Base-by-base conservation (phyloP, 2,888 invertebrate genomes). In the Diogma glabrata region DNA sequence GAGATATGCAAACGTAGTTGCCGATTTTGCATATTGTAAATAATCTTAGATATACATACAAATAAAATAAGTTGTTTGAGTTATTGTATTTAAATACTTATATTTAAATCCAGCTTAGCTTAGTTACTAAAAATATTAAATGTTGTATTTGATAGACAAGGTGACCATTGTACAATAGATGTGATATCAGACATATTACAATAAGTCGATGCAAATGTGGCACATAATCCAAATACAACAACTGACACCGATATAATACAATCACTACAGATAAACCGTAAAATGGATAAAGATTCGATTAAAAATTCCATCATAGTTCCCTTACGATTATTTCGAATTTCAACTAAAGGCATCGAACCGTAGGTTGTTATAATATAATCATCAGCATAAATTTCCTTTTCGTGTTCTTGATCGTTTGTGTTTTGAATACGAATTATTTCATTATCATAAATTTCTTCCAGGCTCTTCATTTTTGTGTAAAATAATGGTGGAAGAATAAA, bases 401-500 rank as follows among this genome's bases (percentile, higher is more conserved):
- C 58, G 40, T 58, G 52, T 17, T 63, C 60, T 9, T 64, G 52
- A 1, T 65, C 60, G 50, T 64, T 60, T 38, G 65, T 67, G 52
- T 67, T 65, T 7, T 66, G 26, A 12, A 49, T 12, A 26, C 46
- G 48, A 5, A 12, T 28, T 22, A 48, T 10, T 48, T 55, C 52
- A 9, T 48, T 51, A 54, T 66, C 62, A 54, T 69, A 64, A 17
- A 60, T 59, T 7, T 62, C 60, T 57, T 72, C 67, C 58, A 84
- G 71, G 48, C 73, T 72, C 49, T 76, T 69, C 9, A 87, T 78
- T 63, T 79, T 82, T 0, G 83, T 71, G 65, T 90, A 91, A 61
- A 92, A 80, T 38, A 91, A 59, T 0, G 91, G 87, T 0, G 92
- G 92, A 53, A 88, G 76, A 53, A 93, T 77, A 58, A 91, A 92